phyloP scores from a whole-genome alignment of 2,113 vertebrate genomes.

The Pygathrix nemaeus region DNA sequence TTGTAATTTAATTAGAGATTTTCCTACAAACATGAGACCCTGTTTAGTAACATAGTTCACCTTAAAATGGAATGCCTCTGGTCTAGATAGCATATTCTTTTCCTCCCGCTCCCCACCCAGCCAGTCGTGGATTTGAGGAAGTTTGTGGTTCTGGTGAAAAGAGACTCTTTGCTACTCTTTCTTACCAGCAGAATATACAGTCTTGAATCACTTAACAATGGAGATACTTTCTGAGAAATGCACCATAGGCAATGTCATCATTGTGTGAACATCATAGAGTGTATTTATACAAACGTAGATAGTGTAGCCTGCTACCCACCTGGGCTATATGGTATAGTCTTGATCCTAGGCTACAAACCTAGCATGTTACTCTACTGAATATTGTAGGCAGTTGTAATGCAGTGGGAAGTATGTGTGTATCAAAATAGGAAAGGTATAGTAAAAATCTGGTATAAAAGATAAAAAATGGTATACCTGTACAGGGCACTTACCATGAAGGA shows the following conservation, averaged over 20 bases:
- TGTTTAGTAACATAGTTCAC: neutral
- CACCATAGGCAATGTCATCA: neutral
- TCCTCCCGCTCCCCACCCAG: neutral
- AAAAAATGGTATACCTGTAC: neutral
- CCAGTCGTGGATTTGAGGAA: neutral
- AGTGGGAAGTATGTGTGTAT: neutral
- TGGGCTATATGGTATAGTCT: neutral
- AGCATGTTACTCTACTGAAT: neutral
- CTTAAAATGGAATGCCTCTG: neutral
- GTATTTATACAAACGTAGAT: neutral
- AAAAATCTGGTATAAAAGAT: neutral
- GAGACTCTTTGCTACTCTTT: neutral
- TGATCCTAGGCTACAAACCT: neutral
- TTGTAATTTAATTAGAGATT: neutral
- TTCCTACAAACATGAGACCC: neutral
- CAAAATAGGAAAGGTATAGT: neutral
- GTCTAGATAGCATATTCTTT: neutral
- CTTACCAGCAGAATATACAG: neutral
- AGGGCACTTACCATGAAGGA: neutral
- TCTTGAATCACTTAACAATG: neutral
- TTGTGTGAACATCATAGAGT: neutral
- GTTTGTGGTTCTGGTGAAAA: neutral
- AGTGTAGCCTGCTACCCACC: neutral
- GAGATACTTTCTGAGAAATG: neutral
- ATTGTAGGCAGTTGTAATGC: neutral